These are phyloP conservation scores for Potamarius usumacintae DNA, from an alignment of 2,113 vertebrate genomes.

Conservation along the genomic window DNA sequence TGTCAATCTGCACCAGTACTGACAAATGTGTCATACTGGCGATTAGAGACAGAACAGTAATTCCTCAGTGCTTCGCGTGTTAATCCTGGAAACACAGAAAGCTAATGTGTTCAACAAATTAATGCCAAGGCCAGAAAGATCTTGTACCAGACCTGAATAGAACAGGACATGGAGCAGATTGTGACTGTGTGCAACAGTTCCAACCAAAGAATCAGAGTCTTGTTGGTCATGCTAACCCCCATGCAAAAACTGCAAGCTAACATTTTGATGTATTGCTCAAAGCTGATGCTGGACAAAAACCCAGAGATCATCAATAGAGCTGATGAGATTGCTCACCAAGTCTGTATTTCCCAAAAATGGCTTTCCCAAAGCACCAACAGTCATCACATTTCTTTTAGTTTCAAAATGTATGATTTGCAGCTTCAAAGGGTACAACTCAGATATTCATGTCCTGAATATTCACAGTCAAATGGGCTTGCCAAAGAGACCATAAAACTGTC, in stretches of 20 bases:
- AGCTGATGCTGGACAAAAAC: not conserved
- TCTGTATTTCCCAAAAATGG: not conserved
- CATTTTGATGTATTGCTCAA: not conserved
- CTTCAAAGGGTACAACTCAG: not conserved
- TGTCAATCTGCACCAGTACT: not conserved
- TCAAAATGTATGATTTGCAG: not conserved
- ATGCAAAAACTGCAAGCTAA: not conserved
- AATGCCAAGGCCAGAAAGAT: not conserved
- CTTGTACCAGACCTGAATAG: not conserved
- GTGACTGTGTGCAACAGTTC: not conserved
- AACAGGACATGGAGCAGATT: slow-evolving; percentile 3
- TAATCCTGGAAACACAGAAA: not conserved
- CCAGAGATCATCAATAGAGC: not conserved
- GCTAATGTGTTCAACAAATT: not conserved
- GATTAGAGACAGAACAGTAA: not conserved
- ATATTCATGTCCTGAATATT: not conserved
- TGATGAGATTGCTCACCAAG: not conserved
- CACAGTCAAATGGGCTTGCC: not conserved
- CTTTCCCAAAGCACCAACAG: not conserved
- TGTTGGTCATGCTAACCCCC: not conserved
- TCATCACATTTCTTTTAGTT: not conserved
- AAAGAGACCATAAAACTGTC: not conserved
- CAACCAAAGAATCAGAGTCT: not conserved
- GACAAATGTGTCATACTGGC: not conserved
- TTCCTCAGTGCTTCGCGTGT: not conserved